Conservation (phyloP, 2,888 invertebrate species). For the Tipula helvola region DNA sequence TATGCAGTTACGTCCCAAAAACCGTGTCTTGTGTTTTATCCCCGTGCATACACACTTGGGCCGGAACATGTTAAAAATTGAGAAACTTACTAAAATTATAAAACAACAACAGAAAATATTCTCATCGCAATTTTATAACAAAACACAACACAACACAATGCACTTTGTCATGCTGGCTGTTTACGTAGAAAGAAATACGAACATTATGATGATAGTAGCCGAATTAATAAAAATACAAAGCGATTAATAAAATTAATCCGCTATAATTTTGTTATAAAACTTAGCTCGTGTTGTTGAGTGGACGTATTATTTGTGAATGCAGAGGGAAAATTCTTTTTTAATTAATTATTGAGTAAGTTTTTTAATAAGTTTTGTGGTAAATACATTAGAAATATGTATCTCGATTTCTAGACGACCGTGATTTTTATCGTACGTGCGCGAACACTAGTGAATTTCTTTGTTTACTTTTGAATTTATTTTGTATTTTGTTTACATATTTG, state of each 20-base stretch:
- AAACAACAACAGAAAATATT: not conserved
- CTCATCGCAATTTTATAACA: not conserved
- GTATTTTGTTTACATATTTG: not conserved
- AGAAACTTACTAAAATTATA: not conserved
- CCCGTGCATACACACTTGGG: too few relatives aligned
- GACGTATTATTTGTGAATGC: not conserved
- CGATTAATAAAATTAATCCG: not conserved
- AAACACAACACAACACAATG: not conserved
- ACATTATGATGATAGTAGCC: not conserved
- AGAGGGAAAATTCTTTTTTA: not conserved
- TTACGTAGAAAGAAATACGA: not conserved
- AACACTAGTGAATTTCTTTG: not conserved
- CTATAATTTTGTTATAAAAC: not conserved
- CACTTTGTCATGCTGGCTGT: not conserved
- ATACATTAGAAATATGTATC: not conserved
- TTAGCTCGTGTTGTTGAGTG: not conserved
- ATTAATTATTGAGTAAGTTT: not conserved
- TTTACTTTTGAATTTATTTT: not conserved
- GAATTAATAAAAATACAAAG: not conserved
- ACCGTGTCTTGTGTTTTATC: too few relatives aligned
- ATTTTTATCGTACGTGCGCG: not conserved
- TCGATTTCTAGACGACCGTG: not conserved
- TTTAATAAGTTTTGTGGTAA: not conserved
- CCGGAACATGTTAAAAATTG: not conserved
- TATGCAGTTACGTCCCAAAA: too few relatives aligned